A percentile compares a stretch with the other conserved stretches of the same genome.
These are phyloP conservation scores for Myzus persicae DNA, from an alignment of 1,140 invertebrate species.

Conservation along the genomic window DNA sequence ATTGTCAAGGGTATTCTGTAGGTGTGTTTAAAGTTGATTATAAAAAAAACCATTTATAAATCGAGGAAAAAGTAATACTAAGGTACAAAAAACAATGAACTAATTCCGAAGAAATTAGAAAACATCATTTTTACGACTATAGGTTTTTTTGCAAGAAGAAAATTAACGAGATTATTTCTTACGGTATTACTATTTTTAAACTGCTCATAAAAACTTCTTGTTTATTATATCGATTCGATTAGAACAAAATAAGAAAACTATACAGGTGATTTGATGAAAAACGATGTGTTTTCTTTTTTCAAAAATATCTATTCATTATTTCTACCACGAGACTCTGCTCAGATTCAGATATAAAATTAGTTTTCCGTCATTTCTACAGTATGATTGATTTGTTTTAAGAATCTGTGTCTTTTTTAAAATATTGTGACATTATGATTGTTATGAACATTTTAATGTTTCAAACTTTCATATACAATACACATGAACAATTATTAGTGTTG, in stretches of 20 bases:
- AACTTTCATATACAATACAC: not conserved
- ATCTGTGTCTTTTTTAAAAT: not conserved
- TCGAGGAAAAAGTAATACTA: not conserved
- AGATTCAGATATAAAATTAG: not conserved
- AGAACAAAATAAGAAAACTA: not conserved
- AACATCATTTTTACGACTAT: not conserved
- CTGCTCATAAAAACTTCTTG: not conserved
- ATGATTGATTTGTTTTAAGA: not conserved
- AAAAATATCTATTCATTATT: not conserved
- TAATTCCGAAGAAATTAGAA: not conserved
- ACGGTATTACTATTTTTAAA: not conserved
- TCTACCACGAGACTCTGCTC: not conserved
- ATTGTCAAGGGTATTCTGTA: not conserved
- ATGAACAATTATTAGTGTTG: not conserved
- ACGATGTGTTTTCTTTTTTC: not conserved
- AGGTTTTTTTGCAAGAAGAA: not conserved
- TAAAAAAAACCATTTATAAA: not conserved
- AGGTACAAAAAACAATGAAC: not conserved
- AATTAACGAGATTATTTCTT: not conserved
- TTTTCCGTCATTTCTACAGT: not conserved
- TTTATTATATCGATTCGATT: not conserved
- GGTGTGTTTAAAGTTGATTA: not conserved
- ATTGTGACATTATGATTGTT: not conserved
- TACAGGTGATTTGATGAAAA: not conserved
- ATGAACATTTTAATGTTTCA: not conserved